These are phyloP conservation scores for Onychorhynchus coronatus DNA, from an alignment of 2,113 vertebrate genomes.

Conservation along the genomic window DNA sequence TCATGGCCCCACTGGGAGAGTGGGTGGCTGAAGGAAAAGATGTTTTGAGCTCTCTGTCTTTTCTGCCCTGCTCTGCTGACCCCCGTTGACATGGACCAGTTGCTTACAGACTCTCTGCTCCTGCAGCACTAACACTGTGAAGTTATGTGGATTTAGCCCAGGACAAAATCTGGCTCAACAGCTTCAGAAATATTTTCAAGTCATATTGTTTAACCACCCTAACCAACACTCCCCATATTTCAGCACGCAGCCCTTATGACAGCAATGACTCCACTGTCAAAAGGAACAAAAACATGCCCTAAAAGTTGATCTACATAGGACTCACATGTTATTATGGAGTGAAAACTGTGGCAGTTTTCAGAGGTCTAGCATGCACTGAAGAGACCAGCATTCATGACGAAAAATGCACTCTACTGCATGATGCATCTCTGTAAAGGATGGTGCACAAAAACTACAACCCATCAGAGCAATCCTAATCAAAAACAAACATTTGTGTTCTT, in stretches of 20 bases:
- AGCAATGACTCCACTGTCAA: accelerated
- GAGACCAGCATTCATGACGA: background rate
- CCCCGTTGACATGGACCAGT: accelerated
- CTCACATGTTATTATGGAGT: accelerated
- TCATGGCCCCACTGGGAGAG: accelerated
- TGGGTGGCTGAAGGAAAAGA: background rate
- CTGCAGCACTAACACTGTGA: background rate
- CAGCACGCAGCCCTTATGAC: accelerated
- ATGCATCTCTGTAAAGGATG: background rate
- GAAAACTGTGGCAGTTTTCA: background rate
- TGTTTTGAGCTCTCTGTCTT: background rate
- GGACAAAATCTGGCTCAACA: background rate
- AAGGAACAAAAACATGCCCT: background rate
- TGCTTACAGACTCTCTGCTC: background rate
- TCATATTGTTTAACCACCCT: background rate
- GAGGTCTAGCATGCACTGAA: background rate
- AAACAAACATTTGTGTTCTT: background rate
- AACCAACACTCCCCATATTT: background rate
- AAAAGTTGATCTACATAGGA: background rate
- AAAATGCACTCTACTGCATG: background rate
- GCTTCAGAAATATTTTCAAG: constrained; percentile 8
- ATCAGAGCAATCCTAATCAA: background rate
- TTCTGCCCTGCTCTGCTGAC: background rate
- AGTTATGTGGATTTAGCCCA: background rate
- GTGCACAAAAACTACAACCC: background rate